Base-by-base conservation (phyloP, 2,113 vertebrate genomes). In the Hippocampus guttulatus region DNA sequence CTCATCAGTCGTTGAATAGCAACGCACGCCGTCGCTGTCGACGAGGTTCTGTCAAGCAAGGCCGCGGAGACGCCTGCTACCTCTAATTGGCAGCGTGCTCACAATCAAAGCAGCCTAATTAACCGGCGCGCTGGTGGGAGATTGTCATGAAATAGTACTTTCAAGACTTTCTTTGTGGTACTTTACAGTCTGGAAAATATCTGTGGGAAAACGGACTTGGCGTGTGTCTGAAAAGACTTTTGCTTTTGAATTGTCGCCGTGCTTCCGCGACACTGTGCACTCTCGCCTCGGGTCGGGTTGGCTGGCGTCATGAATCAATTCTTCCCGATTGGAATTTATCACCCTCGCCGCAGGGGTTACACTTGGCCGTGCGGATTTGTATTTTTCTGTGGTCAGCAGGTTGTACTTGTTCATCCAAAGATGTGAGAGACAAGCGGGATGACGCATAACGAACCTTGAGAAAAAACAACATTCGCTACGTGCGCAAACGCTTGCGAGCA, bases 71-170 rank as follows among this genome's bases (percentile, higher is more conserved):
- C 45, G 81, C 76, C 88, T 76, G 93, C 91, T 91, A 90, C 91
- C 79, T 89, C 85, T 94, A 95, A 95, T 94, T 94, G 93, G 92
- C 92, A 93, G 90, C 87, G 93, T 94, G 93, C 94, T 95, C 95
- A 94, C 93, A 92, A 93, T 91, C 90, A 92, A 94, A 95, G 95
- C 93, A 94, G 91, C 88, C 91, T 93, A 93, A 95, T 93, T 92
- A 94, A 7, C 49, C 49, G 5, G 5, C 6, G 49, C 21, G 49
- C 7, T 14, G 47, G 15, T 49, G 47, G 5, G 49, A 52, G 49
- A 52, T 8, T 38, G 45, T 16, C 45, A 20, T 52, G 2, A 52
- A 21, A 52, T 20, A 21, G 49, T 18, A 49, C 47, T 38, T 38
- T 38, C 33, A 38, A 38, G 33, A 38, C 33, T 38, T 38, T 38